These are phyloP conservation scores for Falcunculus frontatus DNA, from an alignment of 2,113 vertebrate genomes.

Conservation along the genomic window DNA sequence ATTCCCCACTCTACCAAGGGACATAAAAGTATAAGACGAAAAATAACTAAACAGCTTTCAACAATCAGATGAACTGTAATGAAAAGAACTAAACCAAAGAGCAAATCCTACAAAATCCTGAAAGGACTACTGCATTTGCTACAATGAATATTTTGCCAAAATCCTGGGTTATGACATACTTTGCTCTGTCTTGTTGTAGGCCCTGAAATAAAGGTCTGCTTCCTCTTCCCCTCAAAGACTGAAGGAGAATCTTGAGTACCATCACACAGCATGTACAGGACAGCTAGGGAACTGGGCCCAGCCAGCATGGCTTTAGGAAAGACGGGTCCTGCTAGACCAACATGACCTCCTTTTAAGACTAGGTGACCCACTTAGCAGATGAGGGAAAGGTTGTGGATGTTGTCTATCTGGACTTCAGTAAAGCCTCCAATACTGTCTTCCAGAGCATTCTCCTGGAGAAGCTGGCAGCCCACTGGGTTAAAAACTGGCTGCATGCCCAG, in stretches of 20 bases:
- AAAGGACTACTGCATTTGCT: background rate
- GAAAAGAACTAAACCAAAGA: background rate
- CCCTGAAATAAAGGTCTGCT: background rate
- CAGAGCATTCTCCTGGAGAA: background rate
- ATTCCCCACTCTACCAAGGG: background rate
- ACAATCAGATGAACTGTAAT: background rate
- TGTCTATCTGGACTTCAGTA: background rate
- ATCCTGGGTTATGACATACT: background rate
- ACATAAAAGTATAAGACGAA: background rate
- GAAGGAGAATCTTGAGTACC: background rate
- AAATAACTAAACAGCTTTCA: background rate
- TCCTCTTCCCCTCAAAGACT: background rate
- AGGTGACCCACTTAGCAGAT: background rate
- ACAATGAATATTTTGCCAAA: background rate
- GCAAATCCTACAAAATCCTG: background rate
- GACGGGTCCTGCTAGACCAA: background rate
- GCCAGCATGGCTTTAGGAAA: background rate
- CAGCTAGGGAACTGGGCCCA: background rate
- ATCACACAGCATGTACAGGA: background rate
- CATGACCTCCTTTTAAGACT: background rate
- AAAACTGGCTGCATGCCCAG: background rate
- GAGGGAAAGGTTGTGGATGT: background rate
- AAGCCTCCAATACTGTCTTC: background rate
- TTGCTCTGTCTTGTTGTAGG: background rate
- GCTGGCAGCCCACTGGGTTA: background rate